Conservation (phyloP, 2,797 vertebrate genomes). For the Bovichtus variegatus region DNA sequence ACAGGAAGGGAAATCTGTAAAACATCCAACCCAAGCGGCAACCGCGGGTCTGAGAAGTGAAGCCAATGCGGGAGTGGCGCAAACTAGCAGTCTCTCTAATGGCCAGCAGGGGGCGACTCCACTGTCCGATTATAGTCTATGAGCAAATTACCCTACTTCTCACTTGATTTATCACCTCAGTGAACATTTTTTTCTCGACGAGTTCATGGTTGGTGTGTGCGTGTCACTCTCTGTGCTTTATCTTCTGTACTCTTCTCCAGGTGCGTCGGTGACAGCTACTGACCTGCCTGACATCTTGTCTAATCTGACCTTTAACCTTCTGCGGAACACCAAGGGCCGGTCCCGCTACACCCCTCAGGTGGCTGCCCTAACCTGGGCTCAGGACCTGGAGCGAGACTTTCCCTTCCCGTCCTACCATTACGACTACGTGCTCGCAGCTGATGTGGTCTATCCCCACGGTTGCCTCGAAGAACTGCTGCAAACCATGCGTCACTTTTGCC, state of each 20-base stretch:
- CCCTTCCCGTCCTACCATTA: slow-evolving; percentile 84
- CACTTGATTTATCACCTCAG: too few relatives aligned
- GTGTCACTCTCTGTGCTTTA: not conserved
- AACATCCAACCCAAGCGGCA: too few relatives aligned
- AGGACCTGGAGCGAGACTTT: slow-evolving; percentile 85
- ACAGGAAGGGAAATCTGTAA: not conserved
- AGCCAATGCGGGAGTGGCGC: too few relatives aligned
- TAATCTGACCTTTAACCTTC: slow-evolving; percentile 92
- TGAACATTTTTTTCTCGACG: too few relatives aligned
- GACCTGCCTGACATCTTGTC: slow-evolving; percentile 91
- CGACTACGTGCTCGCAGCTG: slow-evolving; percentile 92
- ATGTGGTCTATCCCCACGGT: slow-evolving; percentile 93
- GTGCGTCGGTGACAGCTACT: slow-evolving; percentile 93
- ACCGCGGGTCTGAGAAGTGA: too few relatives aligned
- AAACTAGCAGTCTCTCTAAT: too few relatives aligned
- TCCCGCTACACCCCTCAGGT: slow-evolving; percentile 89
- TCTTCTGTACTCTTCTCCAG: slow-evolving; percentile 73
- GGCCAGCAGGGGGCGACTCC: too few relatives aligned
- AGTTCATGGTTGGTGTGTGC: not conserved
- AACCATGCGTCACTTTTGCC: slow-evolving; percentile 92
- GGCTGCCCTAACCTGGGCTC: slow-evolving; percentile 90
- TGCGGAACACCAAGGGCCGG: slow-evolving; percentile 86
- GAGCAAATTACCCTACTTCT: too few relatives aligned
- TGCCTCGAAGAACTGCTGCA: slow-evolving; percentile 87
- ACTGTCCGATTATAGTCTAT: too few relatives aligned